Evolutionary conservation across 2,113 vertebrate genomes (phyloP), one percentile per base, ranked within the genome.

Genomic region (Sminthopsis crassicaudata): DNA sequence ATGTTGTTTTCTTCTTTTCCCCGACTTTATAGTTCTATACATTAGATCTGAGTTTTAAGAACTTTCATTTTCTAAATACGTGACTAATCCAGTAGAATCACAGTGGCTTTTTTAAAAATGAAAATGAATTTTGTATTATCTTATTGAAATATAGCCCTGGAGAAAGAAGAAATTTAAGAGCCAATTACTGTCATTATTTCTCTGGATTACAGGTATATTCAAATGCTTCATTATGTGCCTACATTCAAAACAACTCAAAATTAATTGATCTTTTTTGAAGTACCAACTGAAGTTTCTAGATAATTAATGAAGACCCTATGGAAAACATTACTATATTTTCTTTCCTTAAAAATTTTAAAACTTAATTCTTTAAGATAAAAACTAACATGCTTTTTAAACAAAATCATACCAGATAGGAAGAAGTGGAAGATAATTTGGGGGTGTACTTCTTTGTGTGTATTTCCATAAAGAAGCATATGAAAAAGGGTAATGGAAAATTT

Each of bases 41-140:
- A 91, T 89, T 84, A 91, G 50, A 92, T 91, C 90, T 90, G 88
- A 42, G 19, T 19, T 84, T 84, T 84, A 19, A 96, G 84, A 97
- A 90, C 54, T 92, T 92, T 19, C 5, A 54, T 97, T 94, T 91
- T 25, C 94, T 76, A 95, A 95, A 91, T 36, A 36, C 7, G 50
- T 93, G 92, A 93, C 84, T 96, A 91, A 50, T 50, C 46, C 27
- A 90, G 26, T n/a, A 92, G 52, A 46, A 89, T 92, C 50, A 55
- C 54, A 94, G 55, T 91, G n/a, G 60, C 94, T 94, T 94, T 60
- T 97, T 96, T 94, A 93, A 90, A 67, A 46, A 95, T 95, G 94
- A 90, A 96, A 96, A 84, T 94, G 5, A 0, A 60, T 92, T 96
- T 27, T 95, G 16, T 67, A 55, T 94, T 52, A 76, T 90, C 96